Conservation (phyloP, 2,888 invertebrate genomes). For the Calephelis perditalis region DNA sequence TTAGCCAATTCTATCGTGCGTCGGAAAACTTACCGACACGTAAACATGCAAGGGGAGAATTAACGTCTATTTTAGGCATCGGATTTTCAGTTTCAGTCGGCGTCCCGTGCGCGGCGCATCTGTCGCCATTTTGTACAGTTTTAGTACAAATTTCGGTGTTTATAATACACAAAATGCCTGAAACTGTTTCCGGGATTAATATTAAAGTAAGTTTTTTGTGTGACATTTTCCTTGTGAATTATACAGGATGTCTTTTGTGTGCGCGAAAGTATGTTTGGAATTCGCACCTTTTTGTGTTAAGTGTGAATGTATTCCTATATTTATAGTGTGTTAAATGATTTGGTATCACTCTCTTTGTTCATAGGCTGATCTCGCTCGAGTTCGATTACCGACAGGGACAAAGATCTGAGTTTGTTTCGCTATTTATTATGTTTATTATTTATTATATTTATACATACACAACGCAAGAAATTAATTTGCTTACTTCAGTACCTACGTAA, state of each 20-base stretch:
- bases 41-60: constrained; percentile 45
- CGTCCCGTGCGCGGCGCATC: constrained; percentile 55
- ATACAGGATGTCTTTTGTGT: constrained; percentile 13
- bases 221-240: no score
- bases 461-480: no score
- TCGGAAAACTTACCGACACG: constrained; percentile 3
- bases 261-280: constrained; percentile 20
- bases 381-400: no score
- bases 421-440: no score
- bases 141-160: constrained; percentile 31
- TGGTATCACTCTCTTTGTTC: neutral
- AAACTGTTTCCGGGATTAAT: constrained; percentile 60
- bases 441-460: no score
- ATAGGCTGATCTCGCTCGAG: no score
- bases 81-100: constrained; percentile 68
- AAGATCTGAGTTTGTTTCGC: no score
- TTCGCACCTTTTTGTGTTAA: constrained; percentile 4
- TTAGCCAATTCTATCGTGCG: neutral
- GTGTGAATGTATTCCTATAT: neutral
- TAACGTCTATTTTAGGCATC: constrained; percentile 68
- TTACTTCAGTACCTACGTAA: no score
- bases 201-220: constrained; percentile 58
- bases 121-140: constrained; percentile 34
- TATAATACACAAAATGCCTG: constrained; percentile 41
- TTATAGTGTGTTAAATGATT: neutral